Evolutionary conservation across 2,797 vertebrate genomes (phyloP).

Genomic region (Anolis apletophallus): DNA sequence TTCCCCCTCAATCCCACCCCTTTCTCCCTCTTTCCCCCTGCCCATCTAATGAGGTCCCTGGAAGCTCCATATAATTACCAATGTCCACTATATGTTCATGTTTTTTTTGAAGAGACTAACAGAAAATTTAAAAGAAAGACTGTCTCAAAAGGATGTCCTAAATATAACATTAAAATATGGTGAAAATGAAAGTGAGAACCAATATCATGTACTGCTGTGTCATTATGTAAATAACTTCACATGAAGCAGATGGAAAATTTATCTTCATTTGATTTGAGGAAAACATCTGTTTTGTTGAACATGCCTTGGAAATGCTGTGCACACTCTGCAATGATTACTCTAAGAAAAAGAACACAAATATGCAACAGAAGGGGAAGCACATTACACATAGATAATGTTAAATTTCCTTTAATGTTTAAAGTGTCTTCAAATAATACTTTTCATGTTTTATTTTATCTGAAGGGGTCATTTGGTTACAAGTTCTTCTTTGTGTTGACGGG

Average conservation of each 20-base stretch:
- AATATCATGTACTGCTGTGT: slow-evolving; percentile 50
- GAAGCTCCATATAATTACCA: slow-evolving; percentile 43
- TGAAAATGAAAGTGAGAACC: slow-evolving; percentile 57
- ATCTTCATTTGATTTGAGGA: slow-evolving; percentile 52
- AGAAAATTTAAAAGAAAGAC: slow-evolving; percentile 42
- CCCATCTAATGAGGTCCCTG: too few species aligned
- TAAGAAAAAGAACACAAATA: slow-evolving; percentile 42
- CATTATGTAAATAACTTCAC: slow-evolving; percentile 45
- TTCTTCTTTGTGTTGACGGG: too few species aligned
- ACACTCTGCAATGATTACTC: slow-evolving; percentile 22
- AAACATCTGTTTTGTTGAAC: slow-evolving; percentile 53
- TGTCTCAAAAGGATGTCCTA: slow-evolving; percentile 34
- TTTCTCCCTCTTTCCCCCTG: too few species aligned
- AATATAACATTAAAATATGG: slow-evolving; percentile 54
- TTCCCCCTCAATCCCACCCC: too few species aligned
- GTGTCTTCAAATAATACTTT: neutral
- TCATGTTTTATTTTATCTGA: too few species aligned
- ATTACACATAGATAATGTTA: neutral
- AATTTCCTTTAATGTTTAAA: neutral
- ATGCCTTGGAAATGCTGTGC: slow-evolving; percentile 27
- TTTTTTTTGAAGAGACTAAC: slow-evolving; percentile 50
- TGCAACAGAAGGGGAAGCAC: slow-evolving; percentile 4
- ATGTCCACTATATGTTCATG: slow-evolving; percentile 49
- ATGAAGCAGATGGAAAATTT: slow-evolving; percentile 55
- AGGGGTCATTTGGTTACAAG: too few species aligned